Conservation (phyloP, 1,140 invertebrate species). For the Andricus grossulariae region DNA sequence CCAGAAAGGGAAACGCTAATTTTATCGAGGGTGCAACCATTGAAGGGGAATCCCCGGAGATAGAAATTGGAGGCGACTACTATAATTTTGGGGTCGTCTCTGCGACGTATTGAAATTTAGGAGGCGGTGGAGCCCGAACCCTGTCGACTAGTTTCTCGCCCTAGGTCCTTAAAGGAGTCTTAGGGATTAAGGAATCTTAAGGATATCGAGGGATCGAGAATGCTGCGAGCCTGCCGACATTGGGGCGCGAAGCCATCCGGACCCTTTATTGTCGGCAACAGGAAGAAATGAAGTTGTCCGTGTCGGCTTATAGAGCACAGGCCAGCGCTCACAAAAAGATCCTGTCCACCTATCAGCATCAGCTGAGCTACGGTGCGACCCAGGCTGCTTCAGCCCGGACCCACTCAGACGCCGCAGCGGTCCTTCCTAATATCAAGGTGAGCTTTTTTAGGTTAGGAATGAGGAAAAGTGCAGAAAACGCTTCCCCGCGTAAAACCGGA, state of each 20-base stretch:
- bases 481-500: too few relatives aligned
- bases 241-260: conserved; percentile 56
- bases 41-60: not conserved
- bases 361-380: conserved; percentile 86
- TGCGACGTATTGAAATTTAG: not conserved
- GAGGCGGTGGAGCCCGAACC: not conserved
- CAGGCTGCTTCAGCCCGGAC: conserved; percentile 76
- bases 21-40: conserved; percentile 6
- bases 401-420: conserved; percentile 74
- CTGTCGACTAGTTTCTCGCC: not conserved
- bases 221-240: conserved; percentile 48
- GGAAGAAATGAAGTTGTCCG: conserved; percentile 86
- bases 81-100: not conserved
- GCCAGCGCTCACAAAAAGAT: conserved; percentile 90
- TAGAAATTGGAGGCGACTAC: not conserved
- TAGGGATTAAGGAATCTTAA: conserved; percentile 2
- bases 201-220: conserved; percentile 54
- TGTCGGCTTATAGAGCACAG: conserved; percentile 88
- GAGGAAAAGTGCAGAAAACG: not conserved
- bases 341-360: conserved; percentile 85
- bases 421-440: conserved; percentile 78
- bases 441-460: conserved; percentile 35
- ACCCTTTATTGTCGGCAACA: conserved; percentile 62
- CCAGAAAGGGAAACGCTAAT: conserved; percentile 24
- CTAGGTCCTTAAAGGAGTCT: not conserved